A percentile compares a stretch with the other conserved stretches of the same genome.
Evolutionary conservation across 2,888 invertebrate genomes (phyloP).

Genomic region (Amblyjoppa fuscipennis): DNA sequence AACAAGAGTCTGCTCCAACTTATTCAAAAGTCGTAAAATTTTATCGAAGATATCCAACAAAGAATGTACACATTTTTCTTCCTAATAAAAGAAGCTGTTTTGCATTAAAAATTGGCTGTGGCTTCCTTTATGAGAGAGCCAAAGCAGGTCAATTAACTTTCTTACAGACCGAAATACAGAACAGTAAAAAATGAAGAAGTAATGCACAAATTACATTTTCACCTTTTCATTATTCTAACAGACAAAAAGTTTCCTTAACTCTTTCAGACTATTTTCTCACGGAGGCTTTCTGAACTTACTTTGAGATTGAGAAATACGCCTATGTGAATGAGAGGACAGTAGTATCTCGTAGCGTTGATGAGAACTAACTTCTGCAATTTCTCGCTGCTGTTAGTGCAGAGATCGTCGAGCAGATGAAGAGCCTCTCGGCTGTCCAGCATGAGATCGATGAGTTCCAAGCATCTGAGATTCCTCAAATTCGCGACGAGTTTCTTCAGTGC

Average conservation of each 20-base stretch:
- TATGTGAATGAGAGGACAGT: constrained; percentile 90
- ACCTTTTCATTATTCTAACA: too few relatives aligned
- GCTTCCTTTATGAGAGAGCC: too few relatives aligned
- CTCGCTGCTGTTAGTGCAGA: constrained; percentile 89
- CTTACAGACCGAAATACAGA: too few relatives aligned
- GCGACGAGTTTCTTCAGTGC: constrained; percentile 89
- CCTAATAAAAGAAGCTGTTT: background rate
- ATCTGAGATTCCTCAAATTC: constrained; percentile 88
- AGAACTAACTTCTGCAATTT: constrained; percentile 88
- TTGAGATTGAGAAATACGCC: constrained; percentile 91
- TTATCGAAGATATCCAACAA: too few relatives aligned
- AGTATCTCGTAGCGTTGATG: constrained; percentile 91
- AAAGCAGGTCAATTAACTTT: too few relatives aligned
- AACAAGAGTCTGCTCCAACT: background rate
- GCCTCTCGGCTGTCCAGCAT: constrained; percentile 91
- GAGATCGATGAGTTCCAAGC: constrained; percentile 90
- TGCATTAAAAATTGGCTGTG: background rate
- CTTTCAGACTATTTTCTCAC: too few relatives aligned
- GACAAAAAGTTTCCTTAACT: background rate
- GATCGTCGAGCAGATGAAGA: constrained; percentile 90
- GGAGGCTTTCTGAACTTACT: constrained; percentile 82
- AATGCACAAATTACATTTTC: too few relatives aligned
- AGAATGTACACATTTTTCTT: background rate
- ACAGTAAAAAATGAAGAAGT: too few relatives aligned
- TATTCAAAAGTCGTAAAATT: too few relatives aligned